These are phyloP conservation scores for Sycophila sp. DNA, from an alignment of 1,140 invertebrate species.

Conservation along the genomic window DNA sequence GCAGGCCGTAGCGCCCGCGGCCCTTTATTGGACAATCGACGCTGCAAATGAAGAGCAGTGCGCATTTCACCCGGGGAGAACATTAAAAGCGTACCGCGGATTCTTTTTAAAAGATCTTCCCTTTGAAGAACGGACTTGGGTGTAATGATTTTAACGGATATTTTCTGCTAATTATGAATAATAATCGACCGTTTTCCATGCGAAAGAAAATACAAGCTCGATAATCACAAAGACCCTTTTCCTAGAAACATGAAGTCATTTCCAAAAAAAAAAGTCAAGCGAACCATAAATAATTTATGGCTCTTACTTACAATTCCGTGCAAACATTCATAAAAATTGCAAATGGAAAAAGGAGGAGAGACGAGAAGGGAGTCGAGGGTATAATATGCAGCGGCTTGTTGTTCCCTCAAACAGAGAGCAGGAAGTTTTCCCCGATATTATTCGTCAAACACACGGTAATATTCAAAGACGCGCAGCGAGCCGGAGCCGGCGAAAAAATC, in stretches of 20 bases:
- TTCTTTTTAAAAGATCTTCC: too few species aligned
- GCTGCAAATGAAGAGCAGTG: neutral
- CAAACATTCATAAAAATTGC: conserved; percentile 16
- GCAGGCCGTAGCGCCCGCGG: too few species aligned
- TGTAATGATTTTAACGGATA: too few species aligned
- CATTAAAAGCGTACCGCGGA: neutral
- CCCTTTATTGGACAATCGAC: neutral
- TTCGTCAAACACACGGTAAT: conserved; percentile 24
- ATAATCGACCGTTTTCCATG: too few species aligned
- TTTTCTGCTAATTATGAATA: too few species aligned
- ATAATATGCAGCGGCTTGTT: too few species aligned
- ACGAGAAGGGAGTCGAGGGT: too few species aligned
- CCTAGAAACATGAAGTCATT: too few species aligned
- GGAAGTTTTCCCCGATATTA: neutral
- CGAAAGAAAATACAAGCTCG: too few species aligned
- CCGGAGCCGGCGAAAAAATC: neutral
- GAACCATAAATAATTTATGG: neutral
- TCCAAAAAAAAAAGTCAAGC: too few species aligned
- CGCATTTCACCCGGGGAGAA: neutral
- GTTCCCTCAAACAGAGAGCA: neutral
- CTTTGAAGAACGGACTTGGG: too few species aligned
- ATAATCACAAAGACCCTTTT: too few species aligned
- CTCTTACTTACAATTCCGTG: neutral
- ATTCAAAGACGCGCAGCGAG: conserved; percentile 5
- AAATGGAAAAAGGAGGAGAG: neutral